Percentiles rank a stretch among this genome's conserved stretches.
Evolutionary conservation across 1,140 invertebrate species (phyloP).

Genomic region (Zaprionus capensis): DNA sequence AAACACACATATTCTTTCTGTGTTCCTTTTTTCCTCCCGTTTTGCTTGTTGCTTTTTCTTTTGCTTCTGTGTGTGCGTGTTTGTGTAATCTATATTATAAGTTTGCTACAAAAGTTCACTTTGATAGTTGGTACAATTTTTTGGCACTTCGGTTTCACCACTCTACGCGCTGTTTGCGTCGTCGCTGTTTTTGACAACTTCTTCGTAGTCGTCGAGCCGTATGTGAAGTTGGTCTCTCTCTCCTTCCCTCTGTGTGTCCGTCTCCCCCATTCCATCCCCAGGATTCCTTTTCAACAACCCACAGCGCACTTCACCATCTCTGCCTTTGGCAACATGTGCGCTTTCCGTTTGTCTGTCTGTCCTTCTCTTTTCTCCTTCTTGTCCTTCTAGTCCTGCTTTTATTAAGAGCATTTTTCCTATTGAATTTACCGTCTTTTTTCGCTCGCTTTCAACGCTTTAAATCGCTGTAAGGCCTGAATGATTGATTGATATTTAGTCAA

Average conservation of each 20-base stretch:
- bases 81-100: conserved; percentile 67
- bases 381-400: background rate
- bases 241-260: background rate
- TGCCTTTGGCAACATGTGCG: conserved; percentile 69
- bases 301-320: conserved; percentile 5
- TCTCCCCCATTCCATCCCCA: background rate
- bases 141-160: conserved; percentile 69
- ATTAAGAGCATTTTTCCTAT: conserved; percentile 34
- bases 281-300: background rate
- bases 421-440: conserved; percentile 50
- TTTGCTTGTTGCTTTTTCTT: conserved; percentile 33
- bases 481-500: conserved; percentile 20
- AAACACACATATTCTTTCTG: conserved; percentile 34
- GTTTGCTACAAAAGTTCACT: conserved; percentile 67
- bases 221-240: conserved; percentile 17
- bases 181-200: conserved; percentile 73
- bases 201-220: conserved; percentile 47
- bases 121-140: conserved; percentile 71
- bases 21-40: conserved; percentile 10
- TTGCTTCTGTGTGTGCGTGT: conserved; percentile 27
- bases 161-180: conserved; percentile 22
- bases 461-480: conserved; percentile 51
- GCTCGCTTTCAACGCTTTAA: conserved; percentile 34
- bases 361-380: background rate
- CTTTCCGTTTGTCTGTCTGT: conserved; percentile 27